Conservation (phyloP, 2,113 vertebrate species). For the Narcine bancroftii region DNA sequence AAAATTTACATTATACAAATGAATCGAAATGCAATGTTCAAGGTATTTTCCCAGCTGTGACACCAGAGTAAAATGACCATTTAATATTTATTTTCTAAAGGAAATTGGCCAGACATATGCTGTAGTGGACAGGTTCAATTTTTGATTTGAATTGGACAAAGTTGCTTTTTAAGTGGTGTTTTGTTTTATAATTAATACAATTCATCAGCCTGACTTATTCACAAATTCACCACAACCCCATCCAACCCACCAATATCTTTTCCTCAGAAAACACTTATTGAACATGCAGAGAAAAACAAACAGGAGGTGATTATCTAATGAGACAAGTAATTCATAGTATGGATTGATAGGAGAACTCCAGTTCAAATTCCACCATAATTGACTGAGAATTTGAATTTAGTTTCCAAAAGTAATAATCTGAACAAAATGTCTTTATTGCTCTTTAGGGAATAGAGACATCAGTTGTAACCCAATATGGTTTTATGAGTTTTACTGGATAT, state of each 20-base stretch:
- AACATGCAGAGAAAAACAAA: neutral
- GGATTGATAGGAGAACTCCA: neutral
- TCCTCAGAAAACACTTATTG: neutral
- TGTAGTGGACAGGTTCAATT: neutral
- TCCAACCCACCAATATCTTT: neutral
- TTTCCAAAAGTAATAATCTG: neutral
- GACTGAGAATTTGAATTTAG: neutral
- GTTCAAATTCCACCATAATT: neutral
- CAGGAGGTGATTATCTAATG: neutral
- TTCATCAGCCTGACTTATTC: neutral
- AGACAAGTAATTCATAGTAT: neutral
- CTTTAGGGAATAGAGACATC: neutral
- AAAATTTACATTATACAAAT: slow-evolving; percentile 4
- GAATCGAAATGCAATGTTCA: neutral
- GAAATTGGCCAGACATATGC: neutral
- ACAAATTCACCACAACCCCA: neutral
- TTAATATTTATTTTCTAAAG: neutral
- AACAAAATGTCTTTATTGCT: neutral
- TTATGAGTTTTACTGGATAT: neutral
- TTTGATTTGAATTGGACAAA: slow-evolving; percentile 1
- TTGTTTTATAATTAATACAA: neutral
- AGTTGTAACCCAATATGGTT: neutral
- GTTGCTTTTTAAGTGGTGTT: neutral
- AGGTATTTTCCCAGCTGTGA: neutral
- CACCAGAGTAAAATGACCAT: neutral